Base-by-base conservation (phyloP, 2,888 invertebrate genomes). In the Chloromyia formosa region DNA sequence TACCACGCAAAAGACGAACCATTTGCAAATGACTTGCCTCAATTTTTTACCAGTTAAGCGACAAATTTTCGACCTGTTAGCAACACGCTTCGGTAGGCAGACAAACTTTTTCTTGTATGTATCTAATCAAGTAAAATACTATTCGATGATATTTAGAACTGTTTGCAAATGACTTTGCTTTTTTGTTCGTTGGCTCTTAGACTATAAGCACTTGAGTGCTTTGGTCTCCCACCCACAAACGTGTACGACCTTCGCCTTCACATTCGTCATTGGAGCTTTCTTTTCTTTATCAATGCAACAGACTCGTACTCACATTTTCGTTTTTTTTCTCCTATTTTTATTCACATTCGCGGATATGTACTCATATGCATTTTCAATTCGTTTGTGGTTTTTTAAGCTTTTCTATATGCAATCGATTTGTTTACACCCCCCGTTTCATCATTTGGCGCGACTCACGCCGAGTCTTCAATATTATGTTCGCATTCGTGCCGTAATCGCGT, bases 331-430 rank as follows among this genome's bases (percentile, higher is more conserved):
- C 1, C 22, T 10, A 18, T 10, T 58, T 58, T 58, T 58, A 4
- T 18, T 18, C 58, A 18, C 12, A 58, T 58, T 58, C 22, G 12
- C 18, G 58, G 12, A 12, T 22, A 12, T 58, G 5, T 58, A 10
- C 22, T 58, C 1, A 58, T 4, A 20, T 58, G 22, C 20, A 58
- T 58, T 16, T 20, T 3, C 49, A 10, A 60, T 23, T 20, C 23
- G 14, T 16, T 18, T 18, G 56, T 1, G 22, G 27, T 49, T n/a
- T 49, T n/a, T 49, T 49, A 3, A 49, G 64, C 42, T 42, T 64
- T 64, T 64, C 16, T 10, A 64, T n/a, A 40, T 42, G 16, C 64
- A 42, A 64, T 42, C 42, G 42, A 42, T 64, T 64, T 64, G 64
- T 64, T 64, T 64, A 42, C 64, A 64, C 42, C 64, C 14, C 23